Evolutionary conservation across 1,140 invertebrate species (phyloP), one percentile per base, ranked within the genome.

Genomic region (Kradibia gibbosae): DNA sequence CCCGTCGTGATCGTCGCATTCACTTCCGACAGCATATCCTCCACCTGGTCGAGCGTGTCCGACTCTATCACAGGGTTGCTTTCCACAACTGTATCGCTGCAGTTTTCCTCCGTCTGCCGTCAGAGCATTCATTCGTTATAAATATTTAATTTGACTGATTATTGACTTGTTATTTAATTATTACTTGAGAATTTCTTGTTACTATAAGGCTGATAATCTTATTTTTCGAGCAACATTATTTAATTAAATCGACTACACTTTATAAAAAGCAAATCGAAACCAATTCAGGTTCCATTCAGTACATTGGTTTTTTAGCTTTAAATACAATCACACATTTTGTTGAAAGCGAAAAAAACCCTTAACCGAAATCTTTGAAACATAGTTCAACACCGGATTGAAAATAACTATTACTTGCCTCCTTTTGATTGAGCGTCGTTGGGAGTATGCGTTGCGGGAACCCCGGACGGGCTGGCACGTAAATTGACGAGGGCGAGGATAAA

Each of bases 391-490:
- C 1, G 3, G 60, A 25, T 5, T 13, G 31, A 36, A 65, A 20
- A 5, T 36, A 67, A 39, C 8, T 1, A 11, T 4, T 4, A 25
- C 50, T 84, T 86, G 88, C 89, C 85, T 89, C 88, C 85, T 90
- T 91, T 83, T 89, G 89, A 88, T 90, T 92, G 85, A 87, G 89
- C 85, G 88, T 92, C 84, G 88, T 91, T 85, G 88, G 91, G 84
- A 92, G 89, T 83, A 94, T 90, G 87, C 93, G 92, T 88, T 95
- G 94, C 72, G 94, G 95, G 91, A 96, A 96, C 45, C 95, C 95
- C 45, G 95, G 95, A 83, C 94, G 91, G 60, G 94, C 94, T 57
- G 94, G 92, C 85, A 90, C 89, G 88, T 95, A 94, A 73, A 94
- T 91, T 80, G 93, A 93, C 81, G 93, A 93, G 42, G 94, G 93